Conservation (phyloP, 2,113 vertebrate genomes). For the Corydoras maculifer region DNA sequence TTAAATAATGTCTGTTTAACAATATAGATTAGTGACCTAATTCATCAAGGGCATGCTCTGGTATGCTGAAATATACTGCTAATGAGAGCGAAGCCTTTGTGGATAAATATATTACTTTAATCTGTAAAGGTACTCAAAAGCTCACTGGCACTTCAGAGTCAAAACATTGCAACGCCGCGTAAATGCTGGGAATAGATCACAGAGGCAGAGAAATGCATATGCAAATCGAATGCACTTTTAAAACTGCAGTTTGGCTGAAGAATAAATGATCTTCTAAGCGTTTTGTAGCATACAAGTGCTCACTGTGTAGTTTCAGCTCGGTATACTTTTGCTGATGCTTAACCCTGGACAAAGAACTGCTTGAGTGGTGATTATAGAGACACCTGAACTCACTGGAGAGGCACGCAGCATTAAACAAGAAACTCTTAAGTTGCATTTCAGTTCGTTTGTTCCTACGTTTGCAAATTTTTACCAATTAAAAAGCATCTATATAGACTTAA, state of each 20-base stretch:
- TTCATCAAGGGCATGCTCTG: constrained; percentile 27
- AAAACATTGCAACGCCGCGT: background rate
- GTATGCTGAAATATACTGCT: constrained; percentile 28
- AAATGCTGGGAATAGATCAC: background rate
- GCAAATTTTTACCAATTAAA: background rate
- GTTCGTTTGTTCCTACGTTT: background rate
- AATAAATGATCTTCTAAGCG: constrained; percentile 21
- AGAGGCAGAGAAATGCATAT: constrained; percentile 7
- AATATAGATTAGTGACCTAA: constrained; percentile 51
- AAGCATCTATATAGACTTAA: too few relatives aligned
- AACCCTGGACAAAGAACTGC: constrained; percentile 39
- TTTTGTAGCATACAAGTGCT: constrained; percentile 22
- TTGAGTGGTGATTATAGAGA: constrained; percentile 42
- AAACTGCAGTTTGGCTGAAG: constrained; percentile 22
- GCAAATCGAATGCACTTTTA: constrained; percentile 7
- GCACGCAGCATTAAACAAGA: constrained; percentile 16
- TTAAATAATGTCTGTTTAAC: constrained; percentile 51
- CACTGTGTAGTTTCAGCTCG: constrained; percentile 23
- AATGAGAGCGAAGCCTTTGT: constrained; percentile 23
- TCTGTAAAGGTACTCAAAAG: background rate
- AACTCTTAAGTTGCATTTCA: constrained; percentile 10
- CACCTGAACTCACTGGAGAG: constrained; percentile 46
- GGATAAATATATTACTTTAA: background rate
- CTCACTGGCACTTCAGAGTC: background rate
- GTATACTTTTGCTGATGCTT: constrained; percentile 28